These are phyloP conservation scores for Phragmatobia fuliginosa DNA, from an alignment of 2,888 invertebrate genomes.

Conservation along the genomic window DNA sequence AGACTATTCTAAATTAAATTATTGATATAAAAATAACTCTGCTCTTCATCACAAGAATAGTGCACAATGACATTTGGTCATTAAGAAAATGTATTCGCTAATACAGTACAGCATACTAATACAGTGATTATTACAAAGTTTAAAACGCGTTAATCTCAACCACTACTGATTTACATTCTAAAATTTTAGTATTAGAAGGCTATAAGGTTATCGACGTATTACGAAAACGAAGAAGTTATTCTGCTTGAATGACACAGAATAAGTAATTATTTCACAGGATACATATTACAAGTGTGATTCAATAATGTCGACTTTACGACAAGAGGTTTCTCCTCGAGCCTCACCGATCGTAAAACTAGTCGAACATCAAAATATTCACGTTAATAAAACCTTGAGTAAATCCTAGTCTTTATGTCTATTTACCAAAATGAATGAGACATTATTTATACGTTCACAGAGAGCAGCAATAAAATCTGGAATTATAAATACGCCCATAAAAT, in stretches of 20 bases:
- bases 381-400: not conserved
- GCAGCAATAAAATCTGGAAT: constrained; percentile 25
- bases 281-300: not conserved
- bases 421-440: constrained; percentile 3
- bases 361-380: not conserved
- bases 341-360: not conserved
- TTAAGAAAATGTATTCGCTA: not conserved
- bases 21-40: too few species aligned
- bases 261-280: too few species aligned
- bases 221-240: not conserved
- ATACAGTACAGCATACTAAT: too few species aligned
- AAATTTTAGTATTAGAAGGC: not conserved
- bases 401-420: not conserved
- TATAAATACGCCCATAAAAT: constrained; percentile 31
- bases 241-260: too few species aligned
- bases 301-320: not conserved
- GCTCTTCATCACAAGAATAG: too few species aligned
- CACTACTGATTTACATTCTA: not conserved
- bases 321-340: not conserved
- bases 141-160: too few species aligned
- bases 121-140: too few species aligned
- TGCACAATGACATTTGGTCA: too few species aligned
- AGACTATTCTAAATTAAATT: too few species aligned
- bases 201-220: not conserved
- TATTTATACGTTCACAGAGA: constrained; percentile 9